Base-by-base conservation (phyloP, 2,888 invertebrate species). In the Lordiphosa fenestrarum region DNA sequence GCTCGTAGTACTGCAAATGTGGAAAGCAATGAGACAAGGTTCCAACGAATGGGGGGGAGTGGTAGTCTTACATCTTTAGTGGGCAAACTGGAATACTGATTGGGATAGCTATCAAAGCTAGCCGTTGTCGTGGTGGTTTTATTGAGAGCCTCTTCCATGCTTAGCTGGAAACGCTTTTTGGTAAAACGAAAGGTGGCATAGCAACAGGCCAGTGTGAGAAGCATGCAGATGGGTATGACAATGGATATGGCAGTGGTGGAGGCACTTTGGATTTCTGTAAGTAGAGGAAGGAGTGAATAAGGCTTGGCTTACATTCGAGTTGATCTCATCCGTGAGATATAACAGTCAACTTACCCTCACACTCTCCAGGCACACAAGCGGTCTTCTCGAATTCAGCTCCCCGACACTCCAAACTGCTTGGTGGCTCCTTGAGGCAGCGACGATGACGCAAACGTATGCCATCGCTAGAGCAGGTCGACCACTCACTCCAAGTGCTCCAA, bases 71-170 rank as follows among this genome's bases (percentile, higher is more conserved):
- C 93, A 88, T 95, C 95, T 86, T 94, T 94, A 61, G 95, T 90
- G 0, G 96, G 96, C 40, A 96, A 93, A 21, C 95, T 94, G 63
- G 95, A 95, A 88, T 96, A 96, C 68, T 95, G 94, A 87, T 96
- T 96, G 84, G 94, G 95, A 84, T 95, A 95, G 0, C 94, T 91
- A 25, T 94, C 95, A 86, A 95, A 96, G 86, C 95, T 95, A 0
- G 95, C 95, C 50, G 94, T 94, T 2, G 87, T 75, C 10, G 88
- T 81, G 3, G 95, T 92, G 36, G 92, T 91, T 30, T 92, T 91
- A 48, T 85, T 81, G 2, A 87, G 56, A 0, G 81, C 72, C 47
- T 85, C 71, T 19, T 73, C 74, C 10, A 70, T 71, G 6, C 47
- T 74, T 0, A 71, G 67, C 53, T 72, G 55, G 36, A 73, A 88